Evolutionary conservation across 2,888 invertebrate species (phyloP), one percentile per base, ranked within the genome.

Genomic region (Morpho achilles): DNA sequence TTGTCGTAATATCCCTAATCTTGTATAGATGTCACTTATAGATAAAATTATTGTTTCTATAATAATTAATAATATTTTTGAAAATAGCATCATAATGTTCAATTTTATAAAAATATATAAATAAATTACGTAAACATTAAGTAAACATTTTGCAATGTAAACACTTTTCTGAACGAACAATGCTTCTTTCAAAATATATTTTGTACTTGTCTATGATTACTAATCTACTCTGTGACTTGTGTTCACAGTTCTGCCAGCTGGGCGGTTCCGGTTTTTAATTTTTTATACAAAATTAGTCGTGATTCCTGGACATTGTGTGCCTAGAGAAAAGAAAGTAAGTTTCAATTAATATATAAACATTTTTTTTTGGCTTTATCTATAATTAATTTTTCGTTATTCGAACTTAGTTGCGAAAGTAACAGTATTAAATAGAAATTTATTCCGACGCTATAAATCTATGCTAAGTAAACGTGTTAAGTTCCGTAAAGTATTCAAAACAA

Each of bases 231-330:
- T 55, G 40, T 58, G 61, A 50, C 59, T 54, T 61, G 45, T 60
- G 54, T 60, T 60, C 58, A 58, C 53, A 49, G 57, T 47, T 65
- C 82, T 86, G 87, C 86, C 85, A 87, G 87, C 85, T 86, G 86
- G 87, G 86, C 86, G 87, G 84, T 80, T 82, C 81, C 84, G 71
- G 75, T 73, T 77, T 74, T 74, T 77, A 77, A 74, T 75, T 76
- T 76, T 77, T 73, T 69, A 56, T 67, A 60, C 48, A 45, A 48
- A 6, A 47, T 9, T 40, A 39, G 7, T 41, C 56, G 32, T 53
- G 52, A 60, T 32, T 32, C 65, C 56, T 67, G 65, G 60, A 59
- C 64, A 58, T 56, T 61, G 32, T 60, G 68, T 67, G 66, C 62
- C 53, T 63, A 60, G 56, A 45, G 60, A 63, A 59, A 59, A 55